Conservation (phyloP, 2,888 invertebrate genomes). For the Agrypnus murinus region DNA sequence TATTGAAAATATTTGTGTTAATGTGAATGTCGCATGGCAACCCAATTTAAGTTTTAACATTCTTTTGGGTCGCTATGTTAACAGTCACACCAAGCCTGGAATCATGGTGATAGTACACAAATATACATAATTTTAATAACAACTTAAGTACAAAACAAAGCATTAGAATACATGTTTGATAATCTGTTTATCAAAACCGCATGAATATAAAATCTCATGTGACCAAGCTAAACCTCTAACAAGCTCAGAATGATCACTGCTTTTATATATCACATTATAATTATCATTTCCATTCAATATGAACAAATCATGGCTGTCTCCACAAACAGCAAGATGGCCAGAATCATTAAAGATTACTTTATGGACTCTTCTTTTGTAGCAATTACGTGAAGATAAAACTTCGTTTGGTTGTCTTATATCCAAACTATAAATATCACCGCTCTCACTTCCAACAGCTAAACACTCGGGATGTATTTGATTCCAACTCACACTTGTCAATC, state of each 20-base stretch:
- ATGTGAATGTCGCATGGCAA: too few relatives aligned
- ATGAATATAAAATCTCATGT: slow-evolving; percentile 72
- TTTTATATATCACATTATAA: slow-evolving; percentile 68
- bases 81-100: too few relatives aligned
- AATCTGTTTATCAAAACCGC: slow-evolving; percentile 75
- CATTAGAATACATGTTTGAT: slow-evolving; percentile 64
- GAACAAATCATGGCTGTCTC: slow-evolving; percentile 70
- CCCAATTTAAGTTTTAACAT: too few relatives aligned
- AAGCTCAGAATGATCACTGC: slow-evolving; percentile 72
- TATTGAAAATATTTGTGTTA: too few relatives aligned
- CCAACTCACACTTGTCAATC: slow-evolving; percentile 70
- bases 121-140: too few relatives aligned
- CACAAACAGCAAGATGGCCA: slow-evolving; percentile 72
- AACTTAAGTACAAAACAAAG: too few relatives aligned
- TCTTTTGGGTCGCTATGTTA: too few relatives aligned
- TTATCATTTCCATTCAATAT: slow-evolving; percentile 68
- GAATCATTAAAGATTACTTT: slow-evolving; percentile 68
- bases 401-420: slow-evolving; percentile 72
- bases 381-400: slow-evolving; percentile 63
- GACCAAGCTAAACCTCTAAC: slow-evolving; percentile 76
- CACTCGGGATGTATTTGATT: slow-evolving; percentile 68
- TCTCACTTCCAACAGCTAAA: slow-evolving; percentile 72
- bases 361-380: slow-evolving; percentile 67
- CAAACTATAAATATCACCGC: slow-evolving; percentile 72
- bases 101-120: too few relatives aligned